Conservation (phyloP, 2,797 vertebrate genomes). For the Lepidocolaptes lacrymiger region DNA sequence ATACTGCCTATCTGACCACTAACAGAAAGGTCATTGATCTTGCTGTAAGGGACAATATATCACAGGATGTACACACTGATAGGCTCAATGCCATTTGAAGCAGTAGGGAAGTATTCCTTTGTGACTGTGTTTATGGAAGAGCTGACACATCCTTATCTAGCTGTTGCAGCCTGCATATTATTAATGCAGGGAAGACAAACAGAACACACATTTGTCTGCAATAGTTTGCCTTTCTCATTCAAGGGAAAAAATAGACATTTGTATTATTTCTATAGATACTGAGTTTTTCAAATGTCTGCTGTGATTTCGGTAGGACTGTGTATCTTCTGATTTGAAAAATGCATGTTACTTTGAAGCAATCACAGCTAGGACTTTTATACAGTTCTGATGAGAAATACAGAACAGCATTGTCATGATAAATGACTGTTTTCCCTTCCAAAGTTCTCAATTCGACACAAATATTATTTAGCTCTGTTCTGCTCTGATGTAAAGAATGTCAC, state of each 20-base stretch:
- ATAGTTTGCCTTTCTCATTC: not conserved
- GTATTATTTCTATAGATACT: not conserved
- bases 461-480: not conserved
- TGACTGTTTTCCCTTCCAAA: not conserved
- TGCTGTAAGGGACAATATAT: conserved; percentile 51
- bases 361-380: not conserved
- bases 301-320: accelerated
- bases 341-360: not conserved
- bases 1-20: conserved; percentile 12
- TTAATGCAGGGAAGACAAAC: conserved; percentile 16
- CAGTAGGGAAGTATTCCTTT: conserved; percentile 27
- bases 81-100: conserved; percentile 40
- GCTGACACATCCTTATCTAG: conserved; percentile 56
- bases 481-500: not conserved
- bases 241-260: not conserved
- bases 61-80: conserved; percentile 32
- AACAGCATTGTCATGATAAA: not conserved
- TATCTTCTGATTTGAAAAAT: not conserved
- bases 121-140: conserved; percentile 31
- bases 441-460: not conserved
- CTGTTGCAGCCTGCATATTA: conserved; percentile 37
- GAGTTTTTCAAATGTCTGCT: not conserved
- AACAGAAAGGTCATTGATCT: conserved; percentile 54
- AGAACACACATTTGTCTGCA: not conserved
- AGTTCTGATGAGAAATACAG: not conserved